Percentiles rank a stretch among this genome's conserved stretches.
These are phyloP conservation scores for Hipparchia semele DNA, from an alignment of 2,888 invertebrate genomes.

Conservation along the genomic window DNA sequence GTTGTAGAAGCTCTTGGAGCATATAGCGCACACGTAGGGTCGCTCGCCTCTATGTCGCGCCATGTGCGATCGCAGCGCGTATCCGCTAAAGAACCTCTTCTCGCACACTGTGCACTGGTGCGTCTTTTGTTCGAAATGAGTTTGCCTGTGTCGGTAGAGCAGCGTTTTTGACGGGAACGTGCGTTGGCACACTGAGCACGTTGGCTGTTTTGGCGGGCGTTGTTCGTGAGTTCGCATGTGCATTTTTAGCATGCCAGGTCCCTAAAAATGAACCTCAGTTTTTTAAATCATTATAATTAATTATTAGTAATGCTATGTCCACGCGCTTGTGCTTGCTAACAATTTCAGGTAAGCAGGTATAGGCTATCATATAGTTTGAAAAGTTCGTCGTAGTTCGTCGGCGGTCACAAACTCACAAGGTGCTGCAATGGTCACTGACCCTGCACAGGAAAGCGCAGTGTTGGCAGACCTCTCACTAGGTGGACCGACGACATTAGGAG, in stretches of 20 bases:
- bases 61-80: conserved; percentile 78
- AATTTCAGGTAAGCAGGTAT: no score
- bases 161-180: conserved; percentile 84
- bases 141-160: conserved; percentile 84
- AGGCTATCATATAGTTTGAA: no score
- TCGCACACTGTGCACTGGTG: conserved; percentile 78
- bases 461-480: no score
- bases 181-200: conserved; percentile 84
- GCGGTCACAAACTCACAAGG: no score
- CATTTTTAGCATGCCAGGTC: conserved; percentile 86
- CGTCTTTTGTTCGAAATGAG: conserved; percentile 83
- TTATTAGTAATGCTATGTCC: no score
- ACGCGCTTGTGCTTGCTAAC: no score
- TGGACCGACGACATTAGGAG: no score
- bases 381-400: no score
- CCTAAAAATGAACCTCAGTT: conserved; percentile 52
- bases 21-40: conserved; percentile 81
- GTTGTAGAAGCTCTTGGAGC: conserved; percentile 82
- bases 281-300: no score
- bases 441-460: no score
- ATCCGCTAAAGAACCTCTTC: conserved; percentile 77
- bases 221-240: conserved; percentile 86
- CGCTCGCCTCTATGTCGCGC: conserved; percentile 78
- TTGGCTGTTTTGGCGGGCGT: conserved; percentile 82
- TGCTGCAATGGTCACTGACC: no score